Evolutionary conservation across 1,140 invertebrate species (phyloP).

Genomic region (Heliconius hewitsoni): DNA sequence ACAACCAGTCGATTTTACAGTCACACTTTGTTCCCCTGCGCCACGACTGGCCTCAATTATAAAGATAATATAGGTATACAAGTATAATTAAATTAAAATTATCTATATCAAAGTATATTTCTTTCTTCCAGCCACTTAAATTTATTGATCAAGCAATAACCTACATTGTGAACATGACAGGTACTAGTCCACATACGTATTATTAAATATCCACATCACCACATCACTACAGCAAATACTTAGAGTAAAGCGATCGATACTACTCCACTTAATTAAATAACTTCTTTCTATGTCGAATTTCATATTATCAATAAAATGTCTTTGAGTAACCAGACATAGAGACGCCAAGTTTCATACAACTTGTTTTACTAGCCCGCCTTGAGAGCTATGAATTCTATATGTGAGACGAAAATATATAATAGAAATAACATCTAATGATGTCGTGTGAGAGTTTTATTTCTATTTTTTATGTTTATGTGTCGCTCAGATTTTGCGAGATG

Average conservation of each 20-base stretch:
- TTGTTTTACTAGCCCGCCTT: conserved; percentile 35
- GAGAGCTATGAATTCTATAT: conserved; percentile 33
- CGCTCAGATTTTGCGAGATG: too few relatives aligned
- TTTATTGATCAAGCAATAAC: conserved; percentile 23
- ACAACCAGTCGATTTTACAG: too few relatives aligned
- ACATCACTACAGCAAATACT: conserved; percentile 19
- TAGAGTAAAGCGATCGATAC: conserved; percentile 26
- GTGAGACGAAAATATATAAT: conserved; percentile 24
- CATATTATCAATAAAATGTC: conserved; percentile 39
- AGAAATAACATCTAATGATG: conserved; percentile 3
- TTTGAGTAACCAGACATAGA: conserved; percentile 47
- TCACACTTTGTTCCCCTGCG: too few relatives aligned
- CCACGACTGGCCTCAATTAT: too few relatives aligned
- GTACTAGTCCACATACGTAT: not conserved
- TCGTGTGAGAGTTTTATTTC: not conserved
- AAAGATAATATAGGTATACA: too few relatives aligned
- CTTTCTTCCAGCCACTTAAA: conserved; percentile 7
- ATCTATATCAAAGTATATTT: not conserved
- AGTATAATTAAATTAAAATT: not conserved
- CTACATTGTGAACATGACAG: conserved; percentile 4
- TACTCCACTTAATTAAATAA: conserved; percentile 35
- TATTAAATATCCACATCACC: not conserved
- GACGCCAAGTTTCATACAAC: conserved; percentile 48
- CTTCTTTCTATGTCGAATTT: conserved; percentile 38
- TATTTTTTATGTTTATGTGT: too few relatives aligned